These are phyloP conservation scores for Trissolcus japonicus DNA, from an alignment of 2,888 invertebrate species.

Conservation along the genomic window DNA sequence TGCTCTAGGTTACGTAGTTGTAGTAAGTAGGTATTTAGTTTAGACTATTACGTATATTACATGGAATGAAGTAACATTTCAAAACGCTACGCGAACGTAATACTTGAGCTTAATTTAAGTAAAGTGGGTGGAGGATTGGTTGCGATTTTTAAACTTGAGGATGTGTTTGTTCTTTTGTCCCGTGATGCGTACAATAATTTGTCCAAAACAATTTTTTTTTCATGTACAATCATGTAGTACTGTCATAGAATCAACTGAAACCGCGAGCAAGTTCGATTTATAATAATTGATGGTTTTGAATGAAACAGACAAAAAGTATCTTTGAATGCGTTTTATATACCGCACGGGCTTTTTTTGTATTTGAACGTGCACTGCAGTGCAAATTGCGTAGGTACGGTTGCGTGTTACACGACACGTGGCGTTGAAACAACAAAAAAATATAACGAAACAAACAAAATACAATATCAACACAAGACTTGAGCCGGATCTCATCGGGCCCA, in stretches of 20 bases:
- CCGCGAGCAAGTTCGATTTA: too few species aligned
- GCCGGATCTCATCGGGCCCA: slow-evolving; percentile 69
- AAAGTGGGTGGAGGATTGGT: slow-evolving; percentile 21
- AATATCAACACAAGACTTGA: slow-evolving; percentile 75
- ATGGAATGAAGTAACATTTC: slow-evolving; percentile 75
- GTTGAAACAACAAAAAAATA: slow-evolving; percentile 71
- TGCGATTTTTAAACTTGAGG: slow-evolving; percentile 5
- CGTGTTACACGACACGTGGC: slow-evolving; percentile 75
- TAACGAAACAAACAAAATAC: slow-evolving; percentile 77
- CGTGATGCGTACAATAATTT: background rate
- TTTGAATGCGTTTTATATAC: slow-evolving; percentile 11
- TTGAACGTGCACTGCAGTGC: slow-evolving; percentile 49
- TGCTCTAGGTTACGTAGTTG: slow-evolving; percentile 76
- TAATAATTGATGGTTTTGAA: too few species aligned
- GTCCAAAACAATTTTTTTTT: background rate
- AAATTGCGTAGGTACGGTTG: slow-evolving; percentile 70
- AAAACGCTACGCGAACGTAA: slow-evolving; percentile 75
- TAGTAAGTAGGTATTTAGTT: slow-evolving; percentile 74
- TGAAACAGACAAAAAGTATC: background rate
- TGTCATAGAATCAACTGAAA: background rate
- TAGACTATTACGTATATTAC: slow-evolving; percentile 76
- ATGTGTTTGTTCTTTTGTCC: slow-evolving; percentile 5
- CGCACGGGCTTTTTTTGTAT: slow-evolving; percentile 33
- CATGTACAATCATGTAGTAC: background rate
- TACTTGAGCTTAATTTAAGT: slow-evolving; percentile 74